These are phyloP conservation scores for Enteromius anoplus DNA, from an alignment of 2,797 vertebrate genomes.

Conservation along the genomic window DNA sequence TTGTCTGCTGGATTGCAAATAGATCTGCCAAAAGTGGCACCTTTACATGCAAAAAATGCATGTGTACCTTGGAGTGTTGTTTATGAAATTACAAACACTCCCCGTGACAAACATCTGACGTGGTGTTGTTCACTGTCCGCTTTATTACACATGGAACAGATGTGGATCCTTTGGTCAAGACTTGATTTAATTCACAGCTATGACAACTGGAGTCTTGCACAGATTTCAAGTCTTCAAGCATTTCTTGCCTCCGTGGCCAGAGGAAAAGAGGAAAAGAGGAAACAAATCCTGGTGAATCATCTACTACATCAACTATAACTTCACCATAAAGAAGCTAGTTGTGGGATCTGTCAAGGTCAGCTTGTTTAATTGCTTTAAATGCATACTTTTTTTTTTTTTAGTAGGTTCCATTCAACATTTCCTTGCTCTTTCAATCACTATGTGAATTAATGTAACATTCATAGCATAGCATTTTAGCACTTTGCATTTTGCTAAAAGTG, in stretches of 20 bases:
- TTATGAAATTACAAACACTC: conserved; percentile 7
- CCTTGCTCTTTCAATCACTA: neutral
- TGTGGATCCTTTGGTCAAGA: conserved; percentile 11
- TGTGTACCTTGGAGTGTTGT: neutral
- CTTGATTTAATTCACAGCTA: conserved; percentile 8
- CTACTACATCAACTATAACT: neutral
- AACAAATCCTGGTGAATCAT: neutral
- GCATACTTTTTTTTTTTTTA: neutral
- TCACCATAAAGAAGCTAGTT: neutral
- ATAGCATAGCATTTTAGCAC: neutral
- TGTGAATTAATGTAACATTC: neutral
- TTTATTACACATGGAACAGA: conserved; percentile 10
- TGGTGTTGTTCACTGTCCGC: neutral
- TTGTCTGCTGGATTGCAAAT: neutral
- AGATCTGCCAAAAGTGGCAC: conserved; percentile 8
- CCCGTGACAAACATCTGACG: conserved; percentile 3
- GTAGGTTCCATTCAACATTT: neutral
- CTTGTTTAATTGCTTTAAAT: neutral
- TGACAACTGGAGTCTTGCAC: neutral
- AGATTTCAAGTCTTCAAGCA: neutral
- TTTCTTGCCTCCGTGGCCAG: neutral
- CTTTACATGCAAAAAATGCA: neutral
- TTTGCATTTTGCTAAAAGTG: neutral
- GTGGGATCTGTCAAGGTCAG: neutral
- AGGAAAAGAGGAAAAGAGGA: neutral